These are phyloP conservation scores for Pseudomyrmex concolor DNA, from an alignment of 1,140 invertebrate species.

Conservation along the genomic window DNA sequence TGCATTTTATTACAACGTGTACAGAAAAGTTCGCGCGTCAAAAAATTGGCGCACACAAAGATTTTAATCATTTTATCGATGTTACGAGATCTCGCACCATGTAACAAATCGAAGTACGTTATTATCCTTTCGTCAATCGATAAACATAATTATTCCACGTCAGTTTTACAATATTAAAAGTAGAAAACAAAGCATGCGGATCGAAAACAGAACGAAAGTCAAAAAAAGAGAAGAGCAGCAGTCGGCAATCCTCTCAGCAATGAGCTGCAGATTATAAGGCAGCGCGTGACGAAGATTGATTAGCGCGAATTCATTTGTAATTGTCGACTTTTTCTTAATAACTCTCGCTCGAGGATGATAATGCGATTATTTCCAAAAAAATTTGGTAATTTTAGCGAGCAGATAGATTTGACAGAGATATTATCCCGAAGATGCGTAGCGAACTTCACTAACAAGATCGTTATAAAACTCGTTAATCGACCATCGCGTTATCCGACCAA, in stretches of 20 bases:
- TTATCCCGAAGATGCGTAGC: constrained; percentile 11
- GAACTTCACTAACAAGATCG: constrained; percentile 53
- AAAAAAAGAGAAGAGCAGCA: background rate
- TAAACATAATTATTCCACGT: constrained; percentile 56
- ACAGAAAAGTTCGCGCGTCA: too few relatives aligned
- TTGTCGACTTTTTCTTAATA: constrained; percentile 50
- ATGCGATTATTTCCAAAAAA: constrained; percentile 41
- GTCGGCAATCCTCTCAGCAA: constrained; percentile 25
- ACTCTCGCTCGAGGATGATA: constrained; percentile 7
- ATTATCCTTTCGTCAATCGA: constrained; percentile 32
- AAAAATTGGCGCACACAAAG: too few relatives aligned
- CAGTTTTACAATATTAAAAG: constrained; percentile 29
- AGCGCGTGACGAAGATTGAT: constrained; percentile 54
- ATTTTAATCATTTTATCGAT: constrained; percentile 9
- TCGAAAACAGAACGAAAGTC: background rate
- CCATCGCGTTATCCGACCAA: constrained; percentile 13
- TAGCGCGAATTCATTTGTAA: constrained; percentile 49
- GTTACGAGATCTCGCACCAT: constrained; percentile 1
- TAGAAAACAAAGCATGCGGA: constrained; percentile 24
- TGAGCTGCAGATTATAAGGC: constrained; percentile 36
- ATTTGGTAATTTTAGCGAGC: constrained; percentile 50
- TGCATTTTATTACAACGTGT: background rate
- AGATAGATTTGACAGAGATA: constrained; percentile 41
- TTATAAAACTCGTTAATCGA: constrained; percentile 52
- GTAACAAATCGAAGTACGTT: constrained; percentile 23